Evolutionary conservation across 92 coral and sea anemone genomes (phyloP), one percentile per base, ranked within the genome.

Genomic region (Anthopleura xanthogrammica): DNA sequence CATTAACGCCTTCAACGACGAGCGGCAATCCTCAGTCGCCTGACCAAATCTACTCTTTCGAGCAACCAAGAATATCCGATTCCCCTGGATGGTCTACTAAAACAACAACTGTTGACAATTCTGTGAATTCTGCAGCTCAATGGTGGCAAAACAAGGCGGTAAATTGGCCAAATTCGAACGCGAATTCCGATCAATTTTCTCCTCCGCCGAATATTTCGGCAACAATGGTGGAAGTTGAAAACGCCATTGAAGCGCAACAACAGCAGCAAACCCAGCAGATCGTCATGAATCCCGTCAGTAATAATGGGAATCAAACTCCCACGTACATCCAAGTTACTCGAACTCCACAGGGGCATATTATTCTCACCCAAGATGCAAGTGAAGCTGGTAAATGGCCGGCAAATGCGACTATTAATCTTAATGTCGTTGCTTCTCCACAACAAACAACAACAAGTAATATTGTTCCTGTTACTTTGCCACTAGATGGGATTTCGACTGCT

Each of bases 121-220:
- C 78, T 77, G 88, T 77, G 3, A 71, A 88, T 20, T 78, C 74
- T 64, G 81, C 80, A 0, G 64, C 81, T n/a, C 94, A 77, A 65
- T 94, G 98, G 98, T 97, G 99, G 99, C 97, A 92, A 57, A 90
- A 88, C 29, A 89, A 93, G 78, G 85, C 92, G 42, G 78, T 88
- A 5, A 87, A 77, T 19, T 97, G 99, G 99, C 79, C 89, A 10
- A 83, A 90, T 77, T 75, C 93, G 55, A 85, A 85, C 12, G 86
- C 84, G 19, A 87, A 84, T 85, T 80, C 91, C 74, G 90, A 77
- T 36, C 89, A 81, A 36, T 72, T 91, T 68, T 82, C 96, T 5
- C 84, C 93, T 9, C 87, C 90, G 70, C 77, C 90, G 19, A 87
- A 87, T 73, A 77, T 88, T 84, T 76, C 85, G 54, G 80, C 88